phyloP scores from a whole-genome alignment of 2,113 vertebrate genomes.

The Paedocypris sp. region DNA sequence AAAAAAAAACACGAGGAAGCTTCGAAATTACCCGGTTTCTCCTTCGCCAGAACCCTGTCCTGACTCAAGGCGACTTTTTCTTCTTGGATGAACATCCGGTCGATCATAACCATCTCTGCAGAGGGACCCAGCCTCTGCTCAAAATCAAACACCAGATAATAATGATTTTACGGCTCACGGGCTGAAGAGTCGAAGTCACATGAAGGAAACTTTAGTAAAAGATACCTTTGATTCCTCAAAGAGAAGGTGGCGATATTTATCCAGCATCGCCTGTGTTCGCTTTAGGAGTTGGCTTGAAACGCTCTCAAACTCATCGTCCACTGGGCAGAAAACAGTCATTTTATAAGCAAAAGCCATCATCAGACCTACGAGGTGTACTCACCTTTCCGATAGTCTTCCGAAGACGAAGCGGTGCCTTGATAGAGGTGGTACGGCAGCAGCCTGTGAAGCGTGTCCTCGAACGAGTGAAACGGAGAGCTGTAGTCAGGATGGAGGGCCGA shows the following conservation, averaged over 20 bases:
- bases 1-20: neutral
- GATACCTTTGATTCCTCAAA: constrained; percentile 84
- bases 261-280: constrained; percentile 86
- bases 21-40: constrained; percentile 70
- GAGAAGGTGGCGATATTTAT: constrained; percentile 85
- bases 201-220: neutral
- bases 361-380: neutral
- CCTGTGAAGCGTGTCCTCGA: constrained; percentile 73
- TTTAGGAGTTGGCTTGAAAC: constrained; percentile 79
- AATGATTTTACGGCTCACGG: neutral
- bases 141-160: neutral
- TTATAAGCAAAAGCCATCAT: neutral
- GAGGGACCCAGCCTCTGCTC: constrained; percentile 83
- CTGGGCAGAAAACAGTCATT: constrained; percentile 40
- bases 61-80: constrained; percentile 78
- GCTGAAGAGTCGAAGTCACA: neutral
- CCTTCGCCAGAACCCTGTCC: constrained; percentile 79
- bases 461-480: constrained; percentile 73
- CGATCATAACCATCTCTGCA: constrained; percentile 96
- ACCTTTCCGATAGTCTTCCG: constrained; percentile 74
- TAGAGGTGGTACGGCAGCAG: constrained; percentile 91
- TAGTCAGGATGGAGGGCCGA: constrained; percentile 83
- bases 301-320: constrained; percentile 85
- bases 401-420: constrained; percentile 77
- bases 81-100: constrained; percentile 93